Evolutionary conservation across 2,113 vertebrate genomes (phyloP).

Genomic region (Strix uralensis): DNA sequence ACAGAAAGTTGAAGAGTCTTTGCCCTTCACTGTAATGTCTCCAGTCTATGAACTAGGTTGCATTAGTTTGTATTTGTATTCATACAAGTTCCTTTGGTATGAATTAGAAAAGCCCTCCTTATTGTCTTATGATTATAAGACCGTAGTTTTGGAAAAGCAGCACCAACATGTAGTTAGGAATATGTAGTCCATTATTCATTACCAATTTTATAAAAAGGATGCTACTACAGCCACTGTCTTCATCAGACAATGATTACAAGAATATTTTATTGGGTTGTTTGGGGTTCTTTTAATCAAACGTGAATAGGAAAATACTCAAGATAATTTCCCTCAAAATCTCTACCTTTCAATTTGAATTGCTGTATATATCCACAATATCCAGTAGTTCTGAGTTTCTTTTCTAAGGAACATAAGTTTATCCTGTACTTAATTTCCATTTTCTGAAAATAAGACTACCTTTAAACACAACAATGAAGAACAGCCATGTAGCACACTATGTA

Average conservation of each 20-base stretch:
- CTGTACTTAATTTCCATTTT: background rate
- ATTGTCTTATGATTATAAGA: background rate
- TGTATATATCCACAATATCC: background rate
- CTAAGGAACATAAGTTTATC: background rate
- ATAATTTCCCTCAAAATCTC: background rate
- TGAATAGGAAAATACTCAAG: background rate
- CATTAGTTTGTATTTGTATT: background rate
- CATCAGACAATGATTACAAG: background rate
- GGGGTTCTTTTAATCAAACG: accelerated
- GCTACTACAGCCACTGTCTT: background rate
- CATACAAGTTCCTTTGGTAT: background rate
- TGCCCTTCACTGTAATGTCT: background rate
- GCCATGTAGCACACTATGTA: background rate
- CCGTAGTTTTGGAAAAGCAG: background rate
- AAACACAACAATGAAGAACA: background rate
- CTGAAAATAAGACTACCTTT: background rate
- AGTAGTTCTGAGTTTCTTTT: background rate
- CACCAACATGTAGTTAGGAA: background rate
- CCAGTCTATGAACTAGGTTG: background rate
- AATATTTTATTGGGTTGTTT: background rate
- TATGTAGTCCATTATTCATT: background rate
- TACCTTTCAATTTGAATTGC: background rate
- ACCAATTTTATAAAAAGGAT: background rate
- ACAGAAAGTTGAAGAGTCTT: background rate
- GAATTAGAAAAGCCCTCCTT: background rate